Percentiles rank a stretch among this genome's conserved stretches.
phyloP scores from a whole-genome alignment of 2,113 vertebrate genomes.

The Sarotherodon lohbergeri region DNA sequence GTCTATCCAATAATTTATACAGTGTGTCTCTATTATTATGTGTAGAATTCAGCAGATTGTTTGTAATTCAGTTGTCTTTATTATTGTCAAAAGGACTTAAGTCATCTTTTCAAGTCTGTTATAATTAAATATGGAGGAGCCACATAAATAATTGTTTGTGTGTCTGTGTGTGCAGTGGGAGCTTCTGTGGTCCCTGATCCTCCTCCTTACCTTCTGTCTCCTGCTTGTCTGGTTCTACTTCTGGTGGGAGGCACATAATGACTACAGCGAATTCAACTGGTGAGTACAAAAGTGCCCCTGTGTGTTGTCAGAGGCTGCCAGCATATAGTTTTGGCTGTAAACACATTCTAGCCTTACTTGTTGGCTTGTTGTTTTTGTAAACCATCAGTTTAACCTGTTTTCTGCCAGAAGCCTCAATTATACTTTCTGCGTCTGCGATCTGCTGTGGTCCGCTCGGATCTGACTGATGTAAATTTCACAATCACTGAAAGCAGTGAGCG shows the following conservation, averaged over 20 bases:
- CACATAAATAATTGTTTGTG: neutral
- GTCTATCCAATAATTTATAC: neutral
- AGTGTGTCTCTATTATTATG: neutral
- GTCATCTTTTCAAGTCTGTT: neutral
- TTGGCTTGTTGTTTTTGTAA: neutral
- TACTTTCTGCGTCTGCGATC: neutral
- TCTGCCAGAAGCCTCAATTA: neutral
- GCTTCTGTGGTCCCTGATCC: constrained; percentile 90
- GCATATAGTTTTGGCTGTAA: neutral
- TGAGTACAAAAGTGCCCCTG: constrained; percentile 68
- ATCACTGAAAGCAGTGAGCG: neutral
- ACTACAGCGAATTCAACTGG: constrained; percentile 98
- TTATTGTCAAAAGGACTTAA: neutral
- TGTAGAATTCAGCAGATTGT: neutral
- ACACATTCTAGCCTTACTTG: neutral
- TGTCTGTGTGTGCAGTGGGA: constrained; percentile 81
- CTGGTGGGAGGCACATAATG: constrained; percentile 94
- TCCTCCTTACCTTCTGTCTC: constrained; percentile 85
- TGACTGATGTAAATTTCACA: neutral
- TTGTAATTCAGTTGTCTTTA: neutral
- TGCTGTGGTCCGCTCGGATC: neutral
- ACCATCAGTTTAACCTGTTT: constrained; percentile 28
- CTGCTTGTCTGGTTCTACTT: constrained; percentile 95
- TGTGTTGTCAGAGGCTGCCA: neutral
- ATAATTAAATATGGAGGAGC: neutral